Evolutionary conservation across 2,113 vertebrate genomes (phyloP), one percentile per base, ranked within the genome.

Genomic region (Prionailurus bengalensis): DNA sequence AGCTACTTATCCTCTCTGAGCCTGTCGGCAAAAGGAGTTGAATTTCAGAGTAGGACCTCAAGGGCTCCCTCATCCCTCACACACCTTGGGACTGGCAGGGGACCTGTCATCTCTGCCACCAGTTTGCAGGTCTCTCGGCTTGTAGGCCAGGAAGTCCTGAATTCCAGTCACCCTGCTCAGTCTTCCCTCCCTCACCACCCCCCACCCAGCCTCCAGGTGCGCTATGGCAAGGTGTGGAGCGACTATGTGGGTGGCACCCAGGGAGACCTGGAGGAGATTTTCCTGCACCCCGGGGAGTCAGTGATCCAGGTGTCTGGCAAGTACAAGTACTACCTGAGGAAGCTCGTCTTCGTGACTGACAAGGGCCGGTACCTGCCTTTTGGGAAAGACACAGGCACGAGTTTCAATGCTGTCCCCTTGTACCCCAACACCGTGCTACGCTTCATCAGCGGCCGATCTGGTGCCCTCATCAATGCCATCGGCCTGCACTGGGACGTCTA

Each of bases 161-260:
- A 42, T 51, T 48, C 33, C 42, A 65, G 42, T n/a, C 51, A 51
- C 31, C 76, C 21, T n/a, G 8, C 16, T 84, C 68, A 33, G 15
- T 51, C 14, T 71, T 73, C 39, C 68, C 45, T 42, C 71, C 13
- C 25, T 91, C 63, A 6, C 42, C 42, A 6, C 15, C 21, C 1
- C 48, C 21, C 1, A 33, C 53, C 88, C 65, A 98, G 98, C 1
- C 87, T 98, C 9, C 98, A 98, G 98, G 96, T 98, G 7, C 96
- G 98, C 29, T 98, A 98, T 0, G 98, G 98, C n/a, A 98, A n/a
- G 7, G 89, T 94, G 14, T 98, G 98, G 98, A 98, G 97, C 0
- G 74, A 98, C 9, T 98, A 98, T 1, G 80, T 96, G 17, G 98
- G 98, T 6, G 98, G 98, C 84, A 74, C 0, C 0, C 5, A 0